phyloP scores from a whole-genome alignment of 2,797 vertebrate genomes.

The Ambastaia sidthimunki region DNA sequence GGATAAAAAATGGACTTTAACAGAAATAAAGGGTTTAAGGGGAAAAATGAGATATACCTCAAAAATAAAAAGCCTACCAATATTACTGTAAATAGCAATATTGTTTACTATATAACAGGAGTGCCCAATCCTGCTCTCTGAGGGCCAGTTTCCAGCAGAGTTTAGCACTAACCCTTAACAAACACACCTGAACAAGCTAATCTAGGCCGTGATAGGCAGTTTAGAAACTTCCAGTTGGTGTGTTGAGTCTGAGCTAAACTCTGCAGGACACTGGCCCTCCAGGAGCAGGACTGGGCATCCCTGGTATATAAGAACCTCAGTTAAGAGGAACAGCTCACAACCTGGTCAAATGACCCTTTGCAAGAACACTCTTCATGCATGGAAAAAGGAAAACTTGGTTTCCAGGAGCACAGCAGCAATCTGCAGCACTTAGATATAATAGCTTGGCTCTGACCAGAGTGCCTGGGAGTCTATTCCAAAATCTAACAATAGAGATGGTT shows the following conservation, averaged over 20 bases:
- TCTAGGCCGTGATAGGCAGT: no score
- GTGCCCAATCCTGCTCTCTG: no score
- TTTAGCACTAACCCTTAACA: no score
- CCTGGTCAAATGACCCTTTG: constrained; percentile 41
- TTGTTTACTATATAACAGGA: no score
- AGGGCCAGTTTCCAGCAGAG: no score
- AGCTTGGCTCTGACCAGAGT: constrained; percentile 39
- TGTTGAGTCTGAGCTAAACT: no score
- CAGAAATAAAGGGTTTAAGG: not conserved
- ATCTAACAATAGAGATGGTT: constrained; percentile 52
- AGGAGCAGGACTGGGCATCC: no score
- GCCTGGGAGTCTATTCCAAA: constrained; percentile 45
- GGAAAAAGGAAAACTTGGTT: constrained; percentile 59
- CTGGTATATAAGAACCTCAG: constrained; percentile 35
- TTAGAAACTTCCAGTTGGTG: no score
- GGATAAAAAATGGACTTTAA: not conserved
- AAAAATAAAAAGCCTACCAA: no score
- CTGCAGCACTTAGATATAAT: constrained; percentile 38
- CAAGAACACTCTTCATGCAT: constrained; percentile 56
- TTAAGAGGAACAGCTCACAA: constrained; percentile 65
- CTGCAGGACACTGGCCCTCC: no score
- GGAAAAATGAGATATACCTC: not conserved
- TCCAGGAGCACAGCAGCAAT: constrained; percentile 60
- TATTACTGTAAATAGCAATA: no score
- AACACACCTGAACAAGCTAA: no score